phyloP scores from a whole-genome alignment of 2,888 invertebrate species.

The Sicus ferrugineus region DNA sequence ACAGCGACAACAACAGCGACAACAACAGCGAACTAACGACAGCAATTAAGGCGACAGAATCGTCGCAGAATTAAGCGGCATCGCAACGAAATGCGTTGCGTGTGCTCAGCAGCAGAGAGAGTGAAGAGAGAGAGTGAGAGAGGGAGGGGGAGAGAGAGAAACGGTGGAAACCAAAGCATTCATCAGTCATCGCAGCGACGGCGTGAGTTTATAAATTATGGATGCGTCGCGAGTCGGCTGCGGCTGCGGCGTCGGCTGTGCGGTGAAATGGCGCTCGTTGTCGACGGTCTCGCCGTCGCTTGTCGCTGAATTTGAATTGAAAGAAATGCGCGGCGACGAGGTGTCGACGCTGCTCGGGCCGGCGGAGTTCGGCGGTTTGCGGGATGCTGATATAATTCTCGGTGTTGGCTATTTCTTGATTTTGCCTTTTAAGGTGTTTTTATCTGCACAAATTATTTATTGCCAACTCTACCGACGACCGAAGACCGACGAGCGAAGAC shows the following conservation, averaged over 20 bases:
- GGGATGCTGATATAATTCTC: not conserved
- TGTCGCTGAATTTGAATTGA: too few species aligned
- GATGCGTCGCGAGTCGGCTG: too few species aligned
- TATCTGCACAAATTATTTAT: constrained; percentile 19
- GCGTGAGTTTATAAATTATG: too few species aligned
- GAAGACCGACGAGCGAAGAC: not conserved
- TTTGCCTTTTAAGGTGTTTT: constrained; percentile 6
- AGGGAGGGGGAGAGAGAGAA: not conserved
- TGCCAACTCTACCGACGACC: not conserved
- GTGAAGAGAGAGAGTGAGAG: not conserved
- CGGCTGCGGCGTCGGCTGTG: too few species aligned
- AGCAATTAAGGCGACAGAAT: constrained; percentile 2
- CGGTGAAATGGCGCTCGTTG: too few species aligned
- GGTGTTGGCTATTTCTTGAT: not conserved
- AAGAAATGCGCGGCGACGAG: not conserved
- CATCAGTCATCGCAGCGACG: not conserved
- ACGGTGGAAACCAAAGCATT: not conserved
- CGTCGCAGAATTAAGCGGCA: too few species aligned
- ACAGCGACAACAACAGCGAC: not conserved
- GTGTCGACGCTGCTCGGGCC: too few species aligned
- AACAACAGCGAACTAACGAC: not conserved
- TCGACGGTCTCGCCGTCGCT: too few species aligned
- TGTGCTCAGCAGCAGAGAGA: too few species aligned
- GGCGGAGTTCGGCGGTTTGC: not conserved
- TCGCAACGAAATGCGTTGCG: too few species aligned